These are phyloP conservation scores for Rhabdomys dilectus DNA, from an alignment of 2,113 vertebrate species.

Conservation along the genomic window DNA sequence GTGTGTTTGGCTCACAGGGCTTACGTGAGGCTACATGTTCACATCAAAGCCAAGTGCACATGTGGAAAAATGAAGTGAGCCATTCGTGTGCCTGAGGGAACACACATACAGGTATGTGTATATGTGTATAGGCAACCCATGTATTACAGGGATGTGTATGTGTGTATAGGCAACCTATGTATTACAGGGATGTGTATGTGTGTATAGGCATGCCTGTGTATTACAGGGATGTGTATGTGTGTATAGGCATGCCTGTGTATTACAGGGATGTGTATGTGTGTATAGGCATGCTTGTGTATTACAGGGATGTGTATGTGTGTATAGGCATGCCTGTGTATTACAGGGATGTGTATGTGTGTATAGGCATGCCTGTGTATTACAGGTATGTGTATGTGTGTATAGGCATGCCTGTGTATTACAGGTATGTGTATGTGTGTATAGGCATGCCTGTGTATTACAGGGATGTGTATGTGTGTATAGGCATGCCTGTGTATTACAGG, in stretches of 20 bases:
- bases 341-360: not conserved
- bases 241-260: no score
- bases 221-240: not conserved
- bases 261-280: not conserved
- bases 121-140: no score
- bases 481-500: not conserved
- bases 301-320: not conserved
- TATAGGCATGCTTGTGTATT: no score
- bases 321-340: no score
- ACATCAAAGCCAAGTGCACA: not conserved
- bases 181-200: not conserved
- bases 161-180: no score
- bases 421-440: no score
- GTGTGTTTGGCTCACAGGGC: accelerated
- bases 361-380: no score
- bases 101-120: not conserved
- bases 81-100: not conserved
- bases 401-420: not conserved
- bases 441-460: not conserved
- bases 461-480: no score
- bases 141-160: not conserved
- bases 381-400: not conserved
- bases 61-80: not conserved
- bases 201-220: no score
- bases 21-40: not conserved